These are phyloP conservation scores for Folsomia manolachei DNA, from an alignment of 2,888 invertebrate species.

Conservation along the genomic window DNA sequence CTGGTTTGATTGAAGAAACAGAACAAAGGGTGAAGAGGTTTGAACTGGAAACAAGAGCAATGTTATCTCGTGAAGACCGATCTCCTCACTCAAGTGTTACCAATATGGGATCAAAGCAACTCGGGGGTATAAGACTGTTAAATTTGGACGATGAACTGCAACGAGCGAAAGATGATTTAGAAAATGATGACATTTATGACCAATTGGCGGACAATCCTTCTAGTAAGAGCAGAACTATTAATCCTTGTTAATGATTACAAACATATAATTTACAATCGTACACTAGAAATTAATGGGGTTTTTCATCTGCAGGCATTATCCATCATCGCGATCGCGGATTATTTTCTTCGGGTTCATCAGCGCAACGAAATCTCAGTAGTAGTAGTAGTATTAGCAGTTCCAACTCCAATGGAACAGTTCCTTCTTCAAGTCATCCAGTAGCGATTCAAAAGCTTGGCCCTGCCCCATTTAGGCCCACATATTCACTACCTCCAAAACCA, in stretches of 20 bases:
- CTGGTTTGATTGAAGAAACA: slow-evolving; percentile 57
- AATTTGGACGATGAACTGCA: slow-evolving; percentile 59
- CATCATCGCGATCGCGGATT: slow-evolving; percentile 46
- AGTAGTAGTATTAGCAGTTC: slow-evolving; percentile 50
- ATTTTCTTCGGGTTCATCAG: slow-evolving; percentile 33
- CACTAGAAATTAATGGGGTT: too few relatives aligned
- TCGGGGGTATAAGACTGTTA: slow-evolving; percentile 42
- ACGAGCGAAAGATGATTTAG: slow-evolving; percentile 59
- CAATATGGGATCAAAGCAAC: slow-evolving; percentile 33
- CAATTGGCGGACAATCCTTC: slow-evolving; percentile 57
- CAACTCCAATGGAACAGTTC: slow-evolving; percentile 39
- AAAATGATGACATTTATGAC: slow-evolving; percentile 59
- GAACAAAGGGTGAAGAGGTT: slow-evolving; percentile 68
- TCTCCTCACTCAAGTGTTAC: slow-evolving; percentile 54
- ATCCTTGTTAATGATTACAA: too few relatives aligned
- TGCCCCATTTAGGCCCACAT: slow-evolving; percentile 44
- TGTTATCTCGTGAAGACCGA: slow-evolving; percentile 56
- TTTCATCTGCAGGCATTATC: slow-evolving; percentile 42
- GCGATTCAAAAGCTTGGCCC: slow-evolving; percentile 39
- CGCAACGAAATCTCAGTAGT: slow-evolving; percentile 46
- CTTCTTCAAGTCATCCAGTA: slow-evolving; percentile 24
- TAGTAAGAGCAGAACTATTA: slow-evolving; percentile 45
- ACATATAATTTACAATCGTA: too few relatives aligned
- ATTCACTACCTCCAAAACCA: slow-evolving; percentile 43
- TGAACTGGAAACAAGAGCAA: slow-evolving; percentile 72